Base-by-base conservation (phyloP, 2,888 invertebrate genomes). In the Crioceris asparagi region DNA sequence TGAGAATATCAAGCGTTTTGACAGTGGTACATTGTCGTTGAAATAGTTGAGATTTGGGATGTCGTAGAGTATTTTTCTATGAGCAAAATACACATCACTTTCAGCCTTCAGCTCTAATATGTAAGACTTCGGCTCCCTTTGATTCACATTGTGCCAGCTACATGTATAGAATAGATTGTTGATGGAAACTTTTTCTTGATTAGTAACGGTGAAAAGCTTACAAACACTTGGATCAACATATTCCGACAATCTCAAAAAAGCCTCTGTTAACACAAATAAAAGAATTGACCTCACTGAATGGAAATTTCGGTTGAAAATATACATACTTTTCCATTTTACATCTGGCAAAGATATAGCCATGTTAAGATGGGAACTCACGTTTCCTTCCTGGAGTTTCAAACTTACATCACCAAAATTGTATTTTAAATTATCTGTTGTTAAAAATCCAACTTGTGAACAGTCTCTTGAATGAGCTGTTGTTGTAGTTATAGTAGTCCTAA, bases 291-390 rank as follows among this genome's bases (percentile, higher is more conserved):
- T 32, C n/a, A 12, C 14, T 21, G 25, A 12, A 32, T 6, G 17
- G 23, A 27, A 39, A 12, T 6, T 30, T 27, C 16, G 11, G 3
- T 8, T 12, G 8, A 12, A 32, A 11, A 36, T 14, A 12, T 19
- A 38, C 41, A 42, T 43, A 50, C 50, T 45, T 17, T 35, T 50
- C 47, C 47, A 50, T 39, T 41, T 42, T 2, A 50, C 45, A 26
- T 43, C 40, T 15, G 31, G 27, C 36, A 48, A 44, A 12, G 44
- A 39, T 19, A 50, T 41, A 29, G 42, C 46, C 19, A 48, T 32
- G 14, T 34, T 36, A 14, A 46, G 31, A 8, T 7, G 23, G 17
- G 7, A 16, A 1, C 17, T 34, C 17, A 7, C n/a, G 11, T 14
- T 12, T 11, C 25, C 35, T 12, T 34, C 15, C 5, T 40, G 15